These are phyloP conservation scores for Haemorhous mexicanus DNA, from an alignment of 2,113 vertebrate species.

Conservation along the genomic window DNA sequence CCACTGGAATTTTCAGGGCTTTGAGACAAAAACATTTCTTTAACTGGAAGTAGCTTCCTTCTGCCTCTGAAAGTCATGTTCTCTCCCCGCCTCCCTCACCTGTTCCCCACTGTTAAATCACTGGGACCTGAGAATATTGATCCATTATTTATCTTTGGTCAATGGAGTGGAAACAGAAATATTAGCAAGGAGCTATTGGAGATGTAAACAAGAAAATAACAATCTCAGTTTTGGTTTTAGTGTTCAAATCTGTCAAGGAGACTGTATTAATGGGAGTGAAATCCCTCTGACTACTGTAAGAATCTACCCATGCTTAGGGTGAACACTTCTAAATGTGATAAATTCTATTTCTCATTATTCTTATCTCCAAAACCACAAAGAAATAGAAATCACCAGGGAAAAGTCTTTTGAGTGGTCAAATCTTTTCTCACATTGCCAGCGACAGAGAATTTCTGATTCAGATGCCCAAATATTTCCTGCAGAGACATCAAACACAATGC, in stretches of 20 bases:
- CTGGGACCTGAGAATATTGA: background rate
- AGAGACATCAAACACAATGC: background rate
- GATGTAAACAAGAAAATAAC: background rate
- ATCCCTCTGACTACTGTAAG: background rate
- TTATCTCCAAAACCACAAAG: background rate
- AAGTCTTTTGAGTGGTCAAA: background rate
- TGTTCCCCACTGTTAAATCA: background rate
- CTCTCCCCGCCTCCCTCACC: fast-evolving
- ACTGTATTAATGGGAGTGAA: background rate
- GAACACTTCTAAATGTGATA: background rate
- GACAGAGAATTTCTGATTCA: background rate
- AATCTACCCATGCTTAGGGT: background rate
- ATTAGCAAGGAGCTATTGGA: background rate
- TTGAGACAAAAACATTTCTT: background rate
- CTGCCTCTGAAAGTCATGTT: background rate
- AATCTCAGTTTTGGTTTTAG: background rate
- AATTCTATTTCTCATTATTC: background rate
- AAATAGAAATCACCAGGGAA: background rate
- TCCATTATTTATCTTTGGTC: background rate
- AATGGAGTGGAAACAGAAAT: background rate
- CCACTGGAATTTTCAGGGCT: background rate
- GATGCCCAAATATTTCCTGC: background rate
- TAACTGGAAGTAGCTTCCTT: background rate
- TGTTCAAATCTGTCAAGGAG: background rate
- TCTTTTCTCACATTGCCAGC: background rate